phyloP scores from a whole-genome alignment of 2,888 invertebrate genomes.

The Urechis unicinctus region DNA sequence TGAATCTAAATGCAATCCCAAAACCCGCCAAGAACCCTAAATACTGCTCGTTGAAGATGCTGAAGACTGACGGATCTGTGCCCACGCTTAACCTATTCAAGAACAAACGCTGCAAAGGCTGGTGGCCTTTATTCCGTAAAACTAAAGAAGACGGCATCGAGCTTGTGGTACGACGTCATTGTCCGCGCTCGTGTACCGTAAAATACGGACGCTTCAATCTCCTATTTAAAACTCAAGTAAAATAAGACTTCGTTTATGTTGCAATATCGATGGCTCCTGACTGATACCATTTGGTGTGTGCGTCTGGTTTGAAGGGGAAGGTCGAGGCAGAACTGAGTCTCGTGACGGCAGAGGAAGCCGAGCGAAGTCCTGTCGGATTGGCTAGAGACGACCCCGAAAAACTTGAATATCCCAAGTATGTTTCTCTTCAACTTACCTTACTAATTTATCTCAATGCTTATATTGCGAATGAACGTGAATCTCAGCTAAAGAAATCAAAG shows the following conservation, averaged over 20 bases:
- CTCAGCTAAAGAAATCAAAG: not conserved
- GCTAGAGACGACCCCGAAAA: constrained; percentile 24
- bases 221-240: no score
- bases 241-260: no score
- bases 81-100: constrained; percentile 38
- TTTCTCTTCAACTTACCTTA: not conserved
- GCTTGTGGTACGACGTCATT: constrained; percentile 8
- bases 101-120: constrained; percentile 35
- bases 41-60: constrained; percentile 65
- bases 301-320: constrained; percentile 20
- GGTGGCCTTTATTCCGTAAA: constrained; percentile 41
- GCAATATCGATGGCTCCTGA: no score
- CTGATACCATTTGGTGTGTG: not conserved
- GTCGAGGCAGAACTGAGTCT: constrained; percentile 27
- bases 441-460: not conserved
- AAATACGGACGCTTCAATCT: no score
- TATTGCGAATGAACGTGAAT: not conserved
- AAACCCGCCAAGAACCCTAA: constrained; percentile 57
- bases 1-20: constrained; percentile 32
- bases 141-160: constrained; percentile 14
- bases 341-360: constrained; percentile 27
- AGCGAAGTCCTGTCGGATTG: constrained; percentile 22
- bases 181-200: no score
- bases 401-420: constrained; percentile 27
- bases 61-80: constrained; percentile 23